These are phyloP conservation scores for Heliconius ethilla DNA, from an alignment of 2,888 invertebrate genomes.

Conservation along the genomic window DNA sequence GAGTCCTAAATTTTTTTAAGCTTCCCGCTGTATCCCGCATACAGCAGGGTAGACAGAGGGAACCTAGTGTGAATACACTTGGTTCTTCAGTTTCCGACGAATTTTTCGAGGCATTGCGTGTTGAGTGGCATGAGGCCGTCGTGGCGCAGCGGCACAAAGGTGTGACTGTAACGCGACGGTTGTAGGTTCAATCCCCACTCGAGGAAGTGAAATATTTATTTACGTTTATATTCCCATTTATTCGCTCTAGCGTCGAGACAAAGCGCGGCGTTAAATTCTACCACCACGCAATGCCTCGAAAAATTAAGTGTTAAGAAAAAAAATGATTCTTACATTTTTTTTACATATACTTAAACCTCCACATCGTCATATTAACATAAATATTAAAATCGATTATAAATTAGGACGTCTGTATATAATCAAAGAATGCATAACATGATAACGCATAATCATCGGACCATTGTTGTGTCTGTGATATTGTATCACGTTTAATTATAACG, in stretches of 20 bases:
- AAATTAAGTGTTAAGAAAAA: background rate
- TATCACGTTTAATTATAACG: background rate
- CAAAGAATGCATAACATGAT: conserved; percentile 30
- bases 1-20: background rate
- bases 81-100: too few species aligned
- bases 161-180: background rate
- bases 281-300: background rate
- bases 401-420: conserved; percentile 24
- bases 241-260: background rate
- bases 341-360: background rate
- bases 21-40: too few species aligned
- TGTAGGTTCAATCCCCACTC: background rate
- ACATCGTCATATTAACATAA: background rate
- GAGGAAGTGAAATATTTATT: background rate
- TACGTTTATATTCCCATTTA: background rate
- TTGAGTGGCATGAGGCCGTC: background rate
- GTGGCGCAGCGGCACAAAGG: too few species aligned
- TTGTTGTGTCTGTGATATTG: conserved; percentile 20
- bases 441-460: conserved; percentile 35
- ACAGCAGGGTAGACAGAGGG: too few species aligned
- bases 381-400: conserved; percentile 10
- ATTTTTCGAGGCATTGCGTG: too few species aligned
- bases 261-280: too few species aligned
- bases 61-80: too few species aligned
- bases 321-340: background rate